Conservation (phyloP, 2,797 vertebrate species). For the Tolypeutes matacus region DNA sequence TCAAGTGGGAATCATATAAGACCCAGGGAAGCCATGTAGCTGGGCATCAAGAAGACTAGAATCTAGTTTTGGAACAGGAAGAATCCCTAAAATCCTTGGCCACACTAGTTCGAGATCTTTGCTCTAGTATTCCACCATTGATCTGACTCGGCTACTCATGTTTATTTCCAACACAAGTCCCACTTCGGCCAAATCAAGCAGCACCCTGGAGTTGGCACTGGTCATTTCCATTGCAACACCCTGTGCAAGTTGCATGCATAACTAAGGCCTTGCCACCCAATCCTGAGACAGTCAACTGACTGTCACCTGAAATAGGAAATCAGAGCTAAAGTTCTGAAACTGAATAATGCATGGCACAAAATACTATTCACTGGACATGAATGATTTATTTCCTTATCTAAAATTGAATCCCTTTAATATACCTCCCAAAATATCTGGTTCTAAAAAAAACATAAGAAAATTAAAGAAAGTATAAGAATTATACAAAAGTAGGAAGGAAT, state of each 20-base stretch:
- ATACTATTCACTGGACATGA: background rate
- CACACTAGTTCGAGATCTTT: background rate
- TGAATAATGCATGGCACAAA: background rate
- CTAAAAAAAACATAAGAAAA: background rate
- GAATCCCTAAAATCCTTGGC: conserved; percentile 27
- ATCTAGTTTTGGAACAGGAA: conserved; percentile 7
- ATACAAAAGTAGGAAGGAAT: background rate
- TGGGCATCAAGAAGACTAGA: background rate
- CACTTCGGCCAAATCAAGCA: conserved; percentile 12
- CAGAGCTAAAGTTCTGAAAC: conserved; percentile 21
- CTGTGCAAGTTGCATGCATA: background rate
- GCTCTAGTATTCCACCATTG: background rate
- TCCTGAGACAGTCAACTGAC: conserved; percentile 50
- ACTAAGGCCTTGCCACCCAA: background rate
- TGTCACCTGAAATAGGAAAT: conserved; percentile 63
- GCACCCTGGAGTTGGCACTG: conserved; percentile 37
- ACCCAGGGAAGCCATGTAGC: background rate
- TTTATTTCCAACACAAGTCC: conserved; percentile 23
- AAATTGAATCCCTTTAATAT: conserved; percentile 15
- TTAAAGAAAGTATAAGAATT: background rate
- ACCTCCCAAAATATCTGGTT: conserved; percentile 4
- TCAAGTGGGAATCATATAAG: conserved; percentile 39
- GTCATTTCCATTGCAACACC: conserved; percentile 49
- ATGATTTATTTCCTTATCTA: conserved; percentile 40
- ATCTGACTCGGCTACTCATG: background rate